A percentile compares a stretch with the other conserved stretches of the same genome.
These are phyloP conservation scores for Brevimyrus niger DNA, from an alignment of 2,113 vertebrate genomes.

Conservation along the genomic window DNA sequence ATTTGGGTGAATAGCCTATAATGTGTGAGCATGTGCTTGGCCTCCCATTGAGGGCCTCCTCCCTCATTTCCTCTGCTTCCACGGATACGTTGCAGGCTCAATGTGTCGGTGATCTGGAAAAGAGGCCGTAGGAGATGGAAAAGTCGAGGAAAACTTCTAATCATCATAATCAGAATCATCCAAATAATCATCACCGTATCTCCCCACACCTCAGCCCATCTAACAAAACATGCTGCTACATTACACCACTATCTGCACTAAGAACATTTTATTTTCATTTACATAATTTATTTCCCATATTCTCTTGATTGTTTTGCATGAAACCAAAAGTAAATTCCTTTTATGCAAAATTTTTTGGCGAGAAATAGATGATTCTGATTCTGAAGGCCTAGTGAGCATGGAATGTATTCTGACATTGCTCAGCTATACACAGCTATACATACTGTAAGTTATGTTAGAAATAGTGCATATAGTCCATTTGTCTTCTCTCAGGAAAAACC, in stretches of 20 bases:
- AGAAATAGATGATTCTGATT: background rate
- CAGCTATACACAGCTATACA: background rate
- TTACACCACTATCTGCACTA: background rate
- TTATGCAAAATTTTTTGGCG: background rate
- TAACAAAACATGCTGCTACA: background rate
- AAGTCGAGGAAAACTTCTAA: background rate
- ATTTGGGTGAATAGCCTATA: background rate
- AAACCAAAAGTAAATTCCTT: background rate
- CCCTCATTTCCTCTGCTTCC: background rate
- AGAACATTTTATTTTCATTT: background rate
- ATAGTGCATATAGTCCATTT: background rate
- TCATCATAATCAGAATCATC: background rate
- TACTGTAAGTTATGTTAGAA: background rate
- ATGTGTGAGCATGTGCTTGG: background rate
- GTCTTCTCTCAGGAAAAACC: background rate
- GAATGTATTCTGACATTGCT: background rate
- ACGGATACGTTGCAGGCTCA: background rate
- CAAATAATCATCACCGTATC: background rate
- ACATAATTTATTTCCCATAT: background rate
- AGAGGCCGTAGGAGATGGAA: background rate
- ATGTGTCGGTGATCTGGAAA: background rate
- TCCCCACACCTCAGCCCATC: background rate
- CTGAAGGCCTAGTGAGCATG: background rate
- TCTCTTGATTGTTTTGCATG: background rate
- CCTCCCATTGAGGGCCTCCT: background rate